Base-by-base conservation (phyloP, 1,140 invertebrate genomes). In the Hesperophylax magnus region DNA sequence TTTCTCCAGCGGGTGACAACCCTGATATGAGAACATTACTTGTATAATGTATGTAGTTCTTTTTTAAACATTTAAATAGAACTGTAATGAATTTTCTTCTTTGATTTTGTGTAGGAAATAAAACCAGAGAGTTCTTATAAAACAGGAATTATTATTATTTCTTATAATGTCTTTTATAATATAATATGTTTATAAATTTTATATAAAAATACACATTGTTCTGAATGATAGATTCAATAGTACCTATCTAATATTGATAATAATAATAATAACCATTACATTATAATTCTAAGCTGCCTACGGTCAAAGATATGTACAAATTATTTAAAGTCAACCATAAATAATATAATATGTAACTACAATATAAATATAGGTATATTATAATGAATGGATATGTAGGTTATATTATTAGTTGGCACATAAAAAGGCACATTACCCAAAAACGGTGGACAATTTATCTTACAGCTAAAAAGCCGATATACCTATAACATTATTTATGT, bases 341-440 rank as follows among this genome's bases (percentile, higher is more conserved):
- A 22, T 71, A n/a, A 65, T 65, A 22, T n/a, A n/a, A n/a, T 34
- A 69, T 67, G 31, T 69, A 54, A 24, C 4, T 61, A 31, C n/a
- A 24, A 34, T n/a, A 63, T 47, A 20, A 20, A 11, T 58, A 22
- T 39, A 22, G 20, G 67, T 78, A 78, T 34, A 18, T 53, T 58
- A 82, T 47, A 47, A 47, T 61, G 77, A 80, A 27, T 74, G 78
- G 78, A 80, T 80, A 80, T 80, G 81, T 82, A 78, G 74, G 56
- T 63, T 75, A 75, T 47, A 47, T 34, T 34, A 34, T 20, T 22
- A 56, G 75, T 83, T 83, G 82, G 82, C 82, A 83, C 82, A 81
- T 80, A 77, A 75, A 27, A 83, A 83, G 82, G 82, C 82, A 83
- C 82, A 81, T 81, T 53, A 81, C 79, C 79, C 78, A 52, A 63